Base-by-base conservation (phyloP, 1,140 invertebrate species). In the Megalopta genalis region DNA sequence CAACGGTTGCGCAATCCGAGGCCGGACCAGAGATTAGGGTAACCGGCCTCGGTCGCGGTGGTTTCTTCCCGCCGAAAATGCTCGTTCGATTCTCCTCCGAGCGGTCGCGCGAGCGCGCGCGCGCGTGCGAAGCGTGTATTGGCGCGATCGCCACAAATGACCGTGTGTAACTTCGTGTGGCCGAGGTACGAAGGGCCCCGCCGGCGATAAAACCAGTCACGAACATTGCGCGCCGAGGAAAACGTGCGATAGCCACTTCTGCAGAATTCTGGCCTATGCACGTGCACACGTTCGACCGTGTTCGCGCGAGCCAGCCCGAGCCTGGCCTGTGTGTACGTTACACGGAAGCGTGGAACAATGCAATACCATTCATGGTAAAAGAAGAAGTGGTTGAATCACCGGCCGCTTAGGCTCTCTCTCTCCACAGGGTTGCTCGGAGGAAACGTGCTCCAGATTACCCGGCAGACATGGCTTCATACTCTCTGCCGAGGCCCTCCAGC, bases 121-220 rank as follows among this genome's bases (percentile, higher is more conserved):
- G 66, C 39, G 72, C 52, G 72, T 16, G 21, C 37, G 59, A 2
- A 6, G 9, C 16, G 1, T 12, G 49, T 60, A 32, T 32, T 32
- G 32, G 69, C 54, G 62, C 65, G 79, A 70, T 83, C 80, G 57
- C 64, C 49, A 18, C 71, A 12, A 74, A 67, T 68, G 42, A 57
- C 21, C 54, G 21, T 52, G 60, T 65, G 67, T 42, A 37, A 46
- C 21, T 67, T 52, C 3, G 57, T 7, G 57, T 63, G 64, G 64
- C 80, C 16, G 59, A 57, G 63, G 37, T 23, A 46, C 57, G 66
- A 83, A 77, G 80, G 80, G 68, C 68, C 49, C 54, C 16, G 68
- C 16, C 23, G 68, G 68, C 68, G 74, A 83, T 82, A 82, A 83
- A 71, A 83, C 82, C 76, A 73, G 82, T 84, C 77, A 69, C 75